Evolutionary conservation across 2,888 invertebrate species (phyloP).

Genomic region (Caenorhabditis uteleia): DNA sequence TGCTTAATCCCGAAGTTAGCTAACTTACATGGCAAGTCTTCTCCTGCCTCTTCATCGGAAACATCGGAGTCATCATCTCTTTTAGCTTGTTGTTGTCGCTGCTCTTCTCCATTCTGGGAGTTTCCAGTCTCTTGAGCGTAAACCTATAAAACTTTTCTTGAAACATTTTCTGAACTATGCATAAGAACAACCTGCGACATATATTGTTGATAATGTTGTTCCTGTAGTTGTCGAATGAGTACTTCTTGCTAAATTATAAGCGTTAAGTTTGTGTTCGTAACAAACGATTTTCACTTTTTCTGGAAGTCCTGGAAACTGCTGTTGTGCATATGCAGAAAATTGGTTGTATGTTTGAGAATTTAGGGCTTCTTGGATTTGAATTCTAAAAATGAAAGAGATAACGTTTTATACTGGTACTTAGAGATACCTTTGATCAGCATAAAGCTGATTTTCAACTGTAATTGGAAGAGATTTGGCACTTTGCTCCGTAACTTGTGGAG

Average conservation of each 20-base stretch:
- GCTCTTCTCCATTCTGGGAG: conserved; percentile 26
- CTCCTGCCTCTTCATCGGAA: conserved; percentile 65
- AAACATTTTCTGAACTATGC: background rate
- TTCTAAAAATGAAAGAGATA: conserved; percentile 46
- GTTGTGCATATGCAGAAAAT: conserved; percentile 89
- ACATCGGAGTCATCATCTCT: conserved; percentile 70
- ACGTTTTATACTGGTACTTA: background rate
- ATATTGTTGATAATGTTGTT: conserved; percentile 98
- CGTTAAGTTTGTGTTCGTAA: background rate
- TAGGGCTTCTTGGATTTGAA: conserved; percentile 89
- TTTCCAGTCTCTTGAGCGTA: conserved; percentile 72
- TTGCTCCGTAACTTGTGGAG: conserved; percentile 32
- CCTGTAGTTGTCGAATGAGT: conserved; percentile 90
- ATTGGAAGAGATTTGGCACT: conserved; percentile 19
- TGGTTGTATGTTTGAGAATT: conserved; percentile 85
- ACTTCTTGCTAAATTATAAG: conserved; percentile 81
- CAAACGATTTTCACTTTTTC: conserved; percentile 60
- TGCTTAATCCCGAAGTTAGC: too few species aligned
- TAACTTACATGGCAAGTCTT: conserved; percentile 62
- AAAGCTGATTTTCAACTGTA: conserved; percentile 44
- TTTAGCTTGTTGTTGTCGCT: conserved; percentile 54
- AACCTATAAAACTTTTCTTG: conserved; percentile 29
- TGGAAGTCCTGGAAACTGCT: conserved; percentile 79
- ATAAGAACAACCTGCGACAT: conserved; percentile 83
- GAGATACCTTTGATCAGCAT: conserved; percentile 52